Evolutionary conservation across 2,888 invertebrate species (phyloP).

Genomic region (Ptychoptera contaminata): DNA sequence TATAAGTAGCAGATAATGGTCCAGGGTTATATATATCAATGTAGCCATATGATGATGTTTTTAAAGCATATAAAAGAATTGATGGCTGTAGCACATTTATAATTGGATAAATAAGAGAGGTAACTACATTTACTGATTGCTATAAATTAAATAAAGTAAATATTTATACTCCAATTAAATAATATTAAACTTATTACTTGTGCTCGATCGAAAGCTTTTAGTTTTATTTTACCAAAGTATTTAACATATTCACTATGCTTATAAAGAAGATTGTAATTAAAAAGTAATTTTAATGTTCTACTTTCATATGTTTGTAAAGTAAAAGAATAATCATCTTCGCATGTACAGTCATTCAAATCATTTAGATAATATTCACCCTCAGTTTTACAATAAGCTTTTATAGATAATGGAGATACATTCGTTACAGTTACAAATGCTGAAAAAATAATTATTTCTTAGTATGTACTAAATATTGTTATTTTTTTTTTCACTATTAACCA

Average conservation of each 20-base stretch:
- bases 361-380: neutral
- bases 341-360: neutral
- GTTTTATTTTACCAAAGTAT: slow-evolving; percentile 6
- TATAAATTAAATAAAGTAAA: neutral
- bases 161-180: neutral
- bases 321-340: neutral
- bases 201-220: neutral
- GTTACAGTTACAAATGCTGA: too few species aligned
- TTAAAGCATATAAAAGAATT: neutral
- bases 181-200: neutral
- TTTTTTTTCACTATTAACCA: neutral
- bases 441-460: too few species aligned
- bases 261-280: slow-evolving; percentile 1
- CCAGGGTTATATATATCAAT: slow-evolving; percentile 7
- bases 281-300: slow-evolving; percentile 5
- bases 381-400: neutral
- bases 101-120: slow-evolving; percentile 3
- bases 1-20: slow-evolving; percentile 2
- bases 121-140: slow-evolving; percentile 3
- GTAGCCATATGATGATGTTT: slow-evolving; percentile 2
- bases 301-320: slow-evolving; percentile 1
- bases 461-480: too few species aligned
- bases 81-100: slow-evolving; percentile 1
- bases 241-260: neutral
- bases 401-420: too few species aligned